phyloP scores from a whole-genome alignment of 2,797 vertebrate species.

The Channallabes apus region DNA sequence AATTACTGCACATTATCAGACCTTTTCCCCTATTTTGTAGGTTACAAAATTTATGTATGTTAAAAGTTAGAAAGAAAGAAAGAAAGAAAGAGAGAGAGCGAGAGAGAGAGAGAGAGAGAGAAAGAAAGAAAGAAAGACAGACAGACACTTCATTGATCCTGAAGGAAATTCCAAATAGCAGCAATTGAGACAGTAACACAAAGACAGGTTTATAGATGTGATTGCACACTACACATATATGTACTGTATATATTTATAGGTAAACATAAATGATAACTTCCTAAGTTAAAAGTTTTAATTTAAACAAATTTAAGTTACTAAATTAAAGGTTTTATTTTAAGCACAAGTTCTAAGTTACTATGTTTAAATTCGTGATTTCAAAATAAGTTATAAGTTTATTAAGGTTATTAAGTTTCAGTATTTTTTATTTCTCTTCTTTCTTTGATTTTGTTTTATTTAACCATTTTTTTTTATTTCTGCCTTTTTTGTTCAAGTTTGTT shows the following conservation, averaged over 20 bases:
- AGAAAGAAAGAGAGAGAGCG: too few species aligned
- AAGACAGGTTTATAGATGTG: too few species aligned
- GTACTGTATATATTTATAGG: too few species aligned
- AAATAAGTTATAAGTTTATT: background rate
- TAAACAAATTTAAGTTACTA: background rate
- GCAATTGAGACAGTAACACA: too few species aligned
- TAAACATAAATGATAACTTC: background rate
- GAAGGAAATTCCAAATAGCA: too few species aligned
- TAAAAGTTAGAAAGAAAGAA: background rate
- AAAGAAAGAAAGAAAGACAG: too few species aligned
- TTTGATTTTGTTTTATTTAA: background rate
- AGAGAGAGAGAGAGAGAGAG: too few species aligned
- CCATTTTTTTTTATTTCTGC: too few species aligned
- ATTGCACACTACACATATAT: too few species aligned
- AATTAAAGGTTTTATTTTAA: too few species aligned
- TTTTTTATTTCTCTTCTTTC: background rate
- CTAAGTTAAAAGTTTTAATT: background rate
- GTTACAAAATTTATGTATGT: background rate
- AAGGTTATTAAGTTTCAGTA: background rate
- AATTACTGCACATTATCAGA: background rate
- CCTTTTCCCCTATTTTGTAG: background rate
- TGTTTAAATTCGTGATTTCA: background rate
- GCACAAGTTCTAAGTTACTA: background rate
- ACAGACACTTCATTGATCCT: too few species aligned
- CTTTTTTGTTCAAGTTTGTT: background rate